A percentile compares a stretch with the other conserved stretches of the same genome.
Conservation (phyloP, 2,113 vertebrate genomes). For the Xenopus tropicalis region DNA sequence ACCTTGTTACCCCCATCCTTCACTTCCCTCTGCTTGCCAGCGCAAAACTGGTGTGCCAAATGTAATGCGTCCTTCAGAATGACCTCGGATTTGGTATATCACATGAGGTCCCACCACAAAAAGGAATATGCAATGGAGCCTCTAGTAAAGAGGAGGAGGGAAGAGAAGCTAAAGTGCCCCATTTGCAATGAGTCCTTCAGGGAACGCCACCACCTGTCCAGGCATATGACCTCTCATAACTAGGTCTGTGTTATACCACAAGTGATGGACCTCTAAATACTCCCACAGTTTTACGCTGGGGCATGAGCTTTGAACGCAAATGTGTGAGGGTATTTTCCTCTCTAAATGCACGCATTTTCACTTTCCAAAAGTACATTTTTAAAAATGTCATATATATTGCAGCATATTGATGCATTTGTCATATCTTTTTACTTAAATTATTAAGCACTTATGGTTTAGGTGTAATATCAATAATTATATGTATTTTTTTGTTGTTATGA, state of each 20-base stretch:
- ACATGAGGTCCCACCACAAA: conserved; percentile 98
- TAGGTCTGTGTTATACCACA: conserved; percentile 49
- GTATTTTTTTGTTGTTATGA: conserved; percentile 79
- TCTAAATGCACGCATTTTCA: conserved; percentile 80
- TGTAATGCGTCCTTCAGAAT: conserved; percentile 98
- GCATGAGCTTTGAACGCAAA: not conserved
- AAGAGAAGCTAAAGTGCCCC: conserved; percentile 97
- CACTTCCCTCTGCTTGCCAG: conserved; percentile 92
- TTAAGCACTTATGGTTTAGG: conserved; percentile 87
- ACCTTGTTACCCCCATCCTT: conserved; percentile 93
- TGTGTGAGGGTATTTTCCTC: conserved; percentile 45
- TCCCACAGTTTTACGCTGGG: conserved; percentile 1
- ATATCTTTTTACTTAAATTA: conserved; percentile 91
- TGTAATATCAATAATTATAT: conserved; percentile 78
- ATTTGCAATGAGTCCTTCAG: conserved; percentile 97
- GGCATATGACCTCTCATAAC: conserved; percentile 98
- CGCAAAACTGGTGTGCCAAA: conserved; percentile 98
- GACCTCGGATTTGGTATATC: conserved; percentile 97
- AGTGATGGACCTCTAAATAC: not conserved
- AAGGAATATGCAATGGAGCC: conserved; percentile 94
- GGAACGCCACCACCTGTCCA: conserved; percentile 93
- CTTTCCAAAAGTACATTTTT: conserved; percentile 75
- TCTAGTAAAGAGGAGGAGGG: conserved; percentile 85
- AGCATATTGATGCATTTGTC: conserved; percentile 91
- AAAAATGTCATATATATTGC: conserved; percentile 84